Base-by-base conservation (phyloP, 2,888 invertebrate species). In the Clostera curtula region DNA sequence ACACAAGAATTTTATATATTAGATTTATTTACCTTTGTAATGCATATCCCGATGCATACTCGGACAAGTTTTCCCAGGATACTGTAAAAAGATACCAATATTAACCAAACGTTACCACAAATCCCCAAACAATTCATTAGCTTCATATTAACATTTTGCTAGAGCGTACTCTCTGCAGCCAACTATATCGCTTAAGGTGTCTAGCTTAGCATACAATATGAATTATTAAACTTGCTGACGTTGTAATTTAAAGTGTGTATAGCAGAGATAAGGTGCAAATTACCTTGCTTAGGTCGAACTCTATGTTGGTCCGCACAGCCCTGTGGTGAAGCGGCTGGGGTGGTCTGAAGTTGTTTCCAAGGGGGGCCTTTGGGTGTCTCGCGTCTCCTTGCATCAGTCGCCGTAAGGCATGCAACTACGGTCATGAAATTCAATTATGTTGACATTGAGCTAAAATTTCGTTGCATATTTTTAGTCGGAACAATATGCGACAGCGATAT, bases 261-360 rank as follows among this genome's bases (percentile, higher is more conserved):
- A 16, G 32, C 29, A 35, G 5, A 10, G 10, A 24, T 52, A 47
- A 35, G 43, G 52, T 49, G 31, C 39, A 39, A 37, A 32, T 55
- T 65, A 89, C 90, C 86, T 91, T 89, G 86, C 89, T 91, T 59
- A 90, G 87, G 71, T 92, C 93, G 80, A 97, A 97, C 85, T 98
- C 96, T 74, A 98, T 98, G 85, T 98, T 98, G 51, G 98, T 98
- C 73, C 98, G 87, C 47, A 98, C 91, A 31, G 97, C 93, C 52
- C 98, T 90, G 82, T 97, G 95, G 79, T 97, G 93, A 38, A 97
- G 87, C 28, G 95, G 93, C 77, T 96, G 96, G 24, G 95, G 92
- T 32, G 97, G 97, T 61, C 98, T 88, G 82, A 93, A 96, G 86
- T 98, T 98, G 86, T 96, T 96, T 53, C 95, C 96, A 68, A 98